These are phyloP conservation scores for Oikopleura albicans DNA, from an alignment of 23 tunicate species.

Conservation along the genomic window DNA sequence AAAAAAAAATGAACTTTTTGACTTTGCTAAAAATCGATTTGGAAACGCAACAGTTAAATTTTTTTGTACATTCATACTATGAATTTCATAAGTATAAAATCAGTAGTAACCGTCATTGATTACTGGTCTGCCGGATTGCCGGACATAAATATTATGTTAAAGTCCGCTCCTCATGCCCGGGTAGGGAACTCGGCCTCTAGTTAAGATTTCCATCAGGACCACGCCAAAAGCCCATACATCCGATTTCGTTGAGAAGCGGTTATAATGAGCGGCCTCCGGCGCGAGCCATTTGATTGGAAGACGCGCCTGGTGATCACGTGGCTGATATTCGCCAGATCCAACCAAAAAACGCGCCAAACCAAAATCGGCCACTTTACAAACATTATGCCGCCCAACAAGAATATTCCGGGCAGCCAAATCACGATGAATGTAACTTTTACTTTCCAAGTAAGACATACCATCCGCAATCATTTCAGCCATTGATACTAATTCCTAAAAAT, in stretches of 20 bases:
- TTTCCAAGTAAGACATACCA: constrained; percentile 80
- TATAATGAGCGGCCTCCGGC: constrained; percentile 71
- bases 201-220: constrained; percentile 40
- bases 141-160: too few species aligned
- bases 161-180: constrained; percentile 33
- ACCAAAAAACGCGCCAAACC: constrained; percentile 44
- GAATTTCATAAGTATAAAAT: too few species aligned
- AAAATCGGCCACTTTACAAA: constrained; percentile 93
- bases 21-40: too few species aligned
- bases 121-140: too few species aligned
- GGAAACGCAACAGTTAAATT: too few species aligned
- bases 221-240: constrained; percentile 92
- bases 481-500: constrained; percentile 33
- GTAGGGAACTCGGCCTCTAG: constrained; percentile 68
- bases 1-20: too few species aligned
- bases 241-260: constrained; percentile 66
- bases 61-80: too few species aligned
- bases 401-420: constrained; percentile 84
- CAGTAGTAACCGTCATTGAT: too few species aligned
- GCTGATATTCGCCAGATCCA: background rate
- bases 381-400: constrained; percentile 61
- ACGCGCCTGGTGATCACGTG: background rate
- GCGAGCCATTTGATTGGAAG: constrained; percentile 95
- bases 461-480: constrained; percentile 80
- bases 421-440: constrained; percentile 58